Base-by-base conservation (phyloP, 2,888 invertebrate genomes). In the Tribolium freemani region DNA sequence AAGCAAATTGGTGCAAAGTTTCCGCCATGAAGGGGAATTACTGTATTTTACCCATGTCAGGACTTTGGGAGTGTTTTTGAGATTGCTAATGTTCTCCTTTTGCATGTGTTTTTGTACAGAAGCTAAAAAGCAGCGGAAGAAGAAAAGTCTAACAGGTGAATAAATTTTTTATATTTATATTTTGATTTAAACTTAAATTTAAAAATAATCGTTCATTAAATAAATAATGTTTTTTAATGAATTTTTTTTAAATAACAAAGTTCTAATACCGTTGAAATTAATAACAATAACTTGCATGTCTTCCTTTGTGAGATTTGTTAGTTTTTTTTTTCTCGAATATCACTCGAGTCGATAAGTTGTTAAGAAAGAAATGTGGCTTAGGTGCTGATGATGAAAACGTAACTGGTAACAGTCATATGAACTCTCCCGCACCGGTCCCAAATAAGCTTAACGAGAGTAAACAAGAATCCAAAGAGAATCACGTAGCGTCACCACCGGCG, bases 101-200 rank as follows among this genome's bases (percentile, higher is more conserved):
- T 88, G 87, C 87, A 88, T 88, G 88, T 87, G 85, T 87, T 87
- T 87, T 87, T 87, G 86, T 89, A 89, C 90, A 96, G 96, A 96
- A 92, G 95, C 94, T 91, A 96, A 96, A 95, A 96, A 96, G 93
- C 94, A 94, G 91, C 93, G 93, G 91, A 93, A 94, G 92, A 95
- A 94, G 91, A 96, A 95, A 92, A 95, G 94, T 88, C 88, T 94
- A 88, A 90, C 94, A 91, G 95, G 95, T 95, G 94, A 95, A 91
- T 90, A 87, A 85, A 87, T 87, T 87, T 88, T 87, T 87, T 84
- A 83, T 80, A 78, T 84, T 63, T 80, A 79, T 82, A 77, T 80
- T 82, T 80, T 82, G 79, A 80, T 82, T 81, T 56, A 70, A 70
- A 71, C 45, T 61, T 68, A 45, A 68, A 60, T 61, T 51, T 69